Base-by-base conservation (phyloP, 2,888 invertebrate genomes). In the Myopa tessellatipennis region DNA sequence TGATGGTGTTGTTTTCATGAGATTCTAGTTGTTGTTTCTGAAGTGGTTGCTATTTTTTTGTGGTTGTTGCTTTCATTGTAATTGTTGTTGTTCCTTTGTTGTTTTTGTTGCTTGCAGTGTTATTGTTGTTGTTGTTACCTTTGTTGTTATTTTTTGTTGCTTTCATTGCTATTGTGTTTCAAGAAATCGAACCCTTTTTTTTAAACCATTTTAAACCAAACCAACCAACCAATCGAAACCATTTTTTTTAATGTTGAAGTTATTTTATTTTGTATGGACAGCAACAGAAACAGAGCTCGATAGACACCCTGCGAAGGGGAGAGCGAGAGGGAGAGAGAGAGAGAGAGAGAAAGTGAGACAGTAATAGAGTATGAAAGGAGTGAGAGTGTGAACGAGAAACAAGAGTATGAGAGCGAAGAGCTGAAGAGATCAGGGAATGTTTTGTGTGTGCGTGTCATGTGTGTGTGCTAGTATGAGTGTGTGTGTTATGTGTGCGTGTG, bases 401-500 rank as follows among this genome's bases (percentile, higher is more conserved):
- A 1, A 45, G 45, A 45, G 45, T 45, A 10, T 3, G 45, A 8
- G 45, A 45, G 45, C 6, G 45, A 10, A 45, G 45, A 45, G 2
- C 10, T 45, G 45, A 45, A 45, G 45, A 45, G 45, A 45, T 45
- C 45, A 45, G 45, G 45, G 45, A 45, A 45, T 10, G 10, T 45
- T 45, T 7, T 61, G 26, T 5, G 45, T 50, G 69, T 12, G 63
- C 65, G 58, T 65, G 60, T 26, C 45, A 63, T 34, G 70, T 67
- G 10, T 18, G 40, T 14, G 50, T 52, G 10, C 34, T 16, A 14
- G n/a, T n/a, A n/a, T n/a, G 40, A 16, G 14, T 68, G 14, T 80
- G 63, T 14, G 50, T 52, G 10, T 45, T 16, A 14, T 60, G 14
- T 18, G 69, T 38, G 36, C 26, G 65, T 65, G 55, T 80, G 63